Evolutionary conservation across 1,140 invertebrate species (phyloP).

Genomic region (Euglossa dilemma): DNA sequence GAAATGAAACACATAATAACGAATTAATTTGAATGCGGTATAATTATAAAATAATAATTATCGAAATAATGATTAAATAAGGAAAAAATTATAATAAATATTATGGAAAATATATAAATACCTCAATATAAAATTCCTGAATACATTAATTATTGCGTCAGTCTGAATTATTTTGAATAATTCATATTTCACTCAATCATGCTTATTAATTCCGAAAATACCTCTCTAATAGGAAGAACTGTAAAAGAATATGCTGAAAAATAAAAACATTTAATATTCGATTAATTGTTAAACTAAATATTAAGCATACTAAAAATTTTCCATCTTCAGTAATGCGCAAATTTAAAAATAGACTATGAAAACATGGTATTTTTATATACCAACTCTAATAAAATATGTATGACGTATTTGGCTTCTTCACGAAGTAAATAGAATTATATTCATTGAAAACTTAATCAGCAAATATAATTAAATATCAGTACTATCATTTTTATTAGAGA

Average conservation of each 20-base stretch:
- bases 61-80: not conserved
- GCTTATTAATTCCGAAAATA: not conserved
- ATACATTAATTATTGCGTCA: not conserved
- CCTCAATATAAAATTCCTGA: not conserved
- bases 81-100: not conserved
- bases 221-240: not conserved
- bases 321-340: not conserved
- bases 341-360: conserved; percentile 15
- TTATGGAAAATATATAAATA: not conserved
- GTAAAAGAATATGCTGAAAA: not conserved
- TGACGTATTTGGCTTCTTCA: conserved; percentile 13
- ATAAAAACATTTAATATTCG: not conserved
- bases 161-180: not conserved
- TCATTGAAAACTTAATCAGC: not conserved
- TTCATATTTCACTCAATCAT: not conserved
- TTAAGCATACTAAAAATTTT: not conserved
- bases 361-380: not conserved
- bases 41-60: no score
- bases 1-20: not conserved
- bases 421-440: conserved; percentile 14
- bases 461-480: not conserved
- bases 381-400: not conserved
- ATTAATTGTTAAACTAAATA: not conserved
- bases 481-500: not conserved
- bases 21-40: not conserved